Conservation (phyloP, 2,797 vertebrate genomes). For the Ctenopoma multispine region DNA sequence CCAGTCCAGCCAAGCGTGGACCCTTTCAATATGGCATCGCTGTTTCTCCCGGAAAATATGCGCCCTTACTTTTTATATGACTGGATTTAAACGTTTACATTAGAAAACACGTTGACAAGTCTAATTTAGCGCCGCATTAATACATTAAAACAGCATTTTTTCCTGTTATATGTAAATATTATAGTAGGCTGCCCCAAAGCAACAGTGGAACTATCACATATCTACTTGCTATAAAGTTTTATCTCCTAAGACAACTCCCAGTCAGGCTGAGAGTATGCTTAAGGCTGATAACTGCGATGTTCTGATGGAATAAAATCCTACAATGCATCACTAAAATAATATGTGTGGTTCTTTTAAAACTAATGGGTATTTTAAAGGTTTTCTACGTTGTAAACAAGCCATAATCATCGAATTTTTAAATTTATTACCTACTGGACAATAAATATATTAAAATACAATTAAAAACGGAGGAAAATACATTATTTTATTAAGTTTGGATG, state of each 20-base stretch:
- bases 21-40: constrained; percentile 52
- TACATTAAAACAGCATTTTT: too few species aligned
- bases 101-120: background rate
- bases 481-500: background rate
- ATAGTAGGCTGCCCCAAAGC: background rate
- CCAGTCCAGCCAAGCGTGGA: constrained; percentile 58
- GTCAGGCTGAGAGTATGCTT: background rate
- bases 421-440: too few species aligned
- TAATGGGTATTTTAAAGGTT: background rate
- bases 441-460: background rate
- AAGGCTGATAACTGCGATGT: background rate
- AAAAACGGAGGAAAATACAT: background rate
- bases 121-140: background rate
- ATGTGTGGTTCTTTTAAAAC: too few species aligned
- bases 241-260: constrained; percentile 25
- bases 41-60: constrained; percentile 25
- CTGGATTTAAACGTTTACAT: too few species aligned
- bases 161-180: too few species aligned
- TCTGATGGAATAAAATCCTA: background rate
- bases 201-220: background rate
- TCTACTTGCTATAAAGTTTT: constrained; percentile 9
- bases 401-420: too few species aligned
- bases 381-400: background rate
- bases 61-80: background rate
- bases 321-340: too few species aligned